A percentile compares a stretch with the other conserved stretches of the same genome.
Conservation (phyloP, 2,888 invertebrate genomes). For the Melanostoma scalare region DNA sequence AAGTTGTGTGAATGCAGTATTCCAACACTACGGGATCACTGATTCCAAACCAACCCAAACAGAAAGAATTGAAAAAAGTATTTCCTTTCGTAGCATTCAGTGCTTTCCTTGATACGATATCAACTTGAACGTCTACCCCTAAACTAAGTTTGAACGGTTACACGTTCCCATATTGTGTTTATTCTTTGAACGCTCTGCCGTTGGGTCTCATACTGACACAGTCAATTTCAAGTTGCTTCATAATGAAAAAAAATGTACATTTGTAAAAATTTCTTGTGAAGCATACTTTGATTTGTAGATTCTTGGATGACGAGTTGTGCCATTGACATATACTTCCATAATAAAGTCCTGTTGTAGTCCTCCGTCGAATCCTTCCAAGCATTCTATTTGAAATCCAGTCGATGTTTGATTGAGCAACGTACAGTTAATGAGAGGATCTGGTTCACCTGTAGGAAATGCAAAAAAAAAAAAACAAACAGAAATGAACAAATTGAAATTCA, state of each 20-base stretch:
- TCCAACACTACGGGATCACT: too few species aligned
- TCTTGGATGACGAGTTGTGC: slow-evolving; percentile 81
- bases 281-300: slow-evolving; percentile 82
- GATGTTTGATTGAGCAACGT: slow-evolving; percentile 89
- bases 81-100: too few species aligned
- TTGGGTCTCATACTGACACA: too few species aligned
- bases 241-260: background rate
- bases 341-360: slow-evolving; percentile 89
- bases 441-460: slow-evolving; percentile 84
- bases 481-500: background rate
- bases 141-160: too few species aligned
- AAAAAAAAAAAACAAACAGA: background rate
- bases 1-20: too few species aligned
- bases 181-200: too few species aligned
- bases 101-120: too few species aligned
- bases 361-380: slow-evolving; percentile 89
- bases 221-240: background rate
- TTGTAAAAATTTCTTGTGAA: background rate
- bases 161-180: too few species aligned
- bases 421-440: slow-evolving; percentile 88
- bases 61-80: too few species aligned
- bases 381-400: slow-evolving; percentile 88
- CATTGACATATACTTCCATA: slow-evolving; percentile 86
- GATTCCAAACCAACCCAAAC: too few species aligned
- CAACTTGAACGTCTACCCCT: too few species aligned